These are phyloP conservation scores for Megathymus violae DNA, from an alignment of 1,140 invertebrate species.

Conservation along the genomic window DNA sequence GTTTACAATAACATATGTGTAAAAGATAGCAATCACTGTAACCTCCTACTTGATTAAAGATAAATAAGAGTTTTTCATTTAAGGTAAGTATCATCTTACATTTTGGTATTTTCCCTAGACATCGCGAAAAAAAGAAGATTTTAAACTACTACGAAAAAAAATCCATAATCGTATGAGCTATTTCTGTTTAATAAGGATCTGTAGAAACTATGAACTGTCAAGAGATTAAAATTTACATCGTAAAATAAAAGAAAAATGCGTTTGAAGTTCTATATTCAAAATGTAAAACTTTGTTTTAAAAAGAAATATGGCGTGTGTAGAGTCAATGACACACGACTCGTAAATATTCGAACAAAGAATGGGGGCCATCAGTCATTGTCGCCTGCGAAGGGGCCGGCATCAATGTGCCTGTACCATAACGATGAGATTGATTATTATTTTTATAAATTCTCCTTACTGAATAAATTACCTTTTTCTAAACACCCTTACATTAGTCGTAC, in stretches of 20 bases:
- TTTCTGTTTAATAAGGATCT: neutral
- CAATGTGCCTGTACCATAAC: conserved; percentile 28
- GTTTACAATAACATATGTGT: too few relatives aligned
- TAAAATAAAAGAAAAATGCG: conserved; percentile 24
- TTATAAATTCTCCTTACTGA: conserved; percentile 19
- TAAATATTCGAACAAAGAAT: conserved; percentile 59
- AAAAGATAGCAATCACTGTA: too few relatives aligned
- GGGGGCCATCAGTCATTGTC: conserved; percentile 62
- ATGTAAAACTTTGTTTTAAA: conserved; percentile 36
- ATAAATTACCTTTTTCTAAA: neutral
- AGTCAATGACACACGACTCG: conserved; percentile 54
- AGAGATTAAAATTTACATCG: conserved; percentile 18
- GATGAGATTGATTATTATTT: conserved; percentile 34
- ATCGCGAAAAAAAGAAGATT: too few relatives aligned
- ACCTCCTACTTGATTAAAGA: too few relatives aligned
- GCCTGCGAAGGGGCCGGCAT: conserved; percentile 35
- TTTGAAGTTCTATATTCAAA: conserved; percentile 6
- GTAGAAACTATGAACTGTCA: conserved; percentile 10
- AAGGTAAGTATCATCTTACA: too few relatives aligned
- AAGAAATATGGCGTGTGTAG: conserved; percentile 39
- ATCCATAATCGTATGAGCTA: too few relatives aligned
- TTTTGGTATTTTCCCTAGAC: too few relatives aligned
- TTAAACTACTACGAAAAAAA: too few relatives aligned
- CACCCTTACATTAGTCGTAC: neutral
- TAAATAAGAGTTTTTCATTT: too few relatives aligned